phyloP scores from a whole-genome alignment of 2,797 vertebrate genomes.

The Hypotaenidia philippensis region DNA sequence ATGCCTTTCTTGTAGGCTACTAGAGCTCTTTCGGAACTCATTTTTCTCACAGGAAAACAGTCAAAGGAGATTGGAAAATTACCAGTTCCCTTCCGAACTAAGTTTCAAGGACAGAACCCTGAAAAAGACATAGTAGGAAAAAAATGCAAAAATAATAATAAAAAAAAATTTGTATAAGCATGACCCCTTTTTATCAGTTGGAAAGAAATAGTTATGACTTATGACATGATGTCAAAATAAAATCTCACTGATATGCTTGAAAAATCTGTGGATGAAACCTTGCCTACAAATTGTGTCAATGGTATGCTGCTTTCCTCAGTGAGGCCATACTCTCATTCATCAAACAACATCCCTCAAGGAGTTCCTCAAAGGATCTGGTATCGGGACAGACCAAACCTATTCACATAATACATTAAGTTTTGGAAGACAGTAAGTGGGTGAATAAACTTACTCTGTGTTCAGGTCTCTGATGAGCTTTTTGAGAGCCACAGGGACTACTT shows the following conservation, averaged over 20 bases:
- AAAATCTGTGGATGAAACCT: neutral
- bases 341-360: neutral
- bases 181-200: neutral
- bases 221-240: neutral
- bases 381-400: neutral
- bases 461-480: neutral
- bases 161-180: neutral
- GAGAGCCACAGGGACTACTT: neutral
- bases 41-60: neutral
- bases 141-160: neutral
- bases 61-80: neutral
- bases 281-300: neutral
- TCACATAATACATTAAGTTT: neutral
- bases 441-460: neutral
- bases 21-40: neutral
- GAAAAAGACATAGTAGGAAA: neutral
- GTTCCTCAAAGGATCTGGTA: neutral
- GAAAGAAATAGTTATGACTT: neutral
- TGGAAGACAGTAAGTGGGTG: neutral
- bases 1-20: neutral
- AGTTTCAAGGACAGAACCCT: neutral
- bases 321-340: neutral
- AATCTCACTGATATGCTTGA: neutral
- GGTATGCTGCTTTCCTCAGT: neutral
- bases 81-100: neutral